Percentiles rank a stretch among this genome's conserved stretches.
phyloP scores from a whole-genome alignment of 53 echinoderm and acorn worm genomes.

The Astropecten irregularis region DNA sequence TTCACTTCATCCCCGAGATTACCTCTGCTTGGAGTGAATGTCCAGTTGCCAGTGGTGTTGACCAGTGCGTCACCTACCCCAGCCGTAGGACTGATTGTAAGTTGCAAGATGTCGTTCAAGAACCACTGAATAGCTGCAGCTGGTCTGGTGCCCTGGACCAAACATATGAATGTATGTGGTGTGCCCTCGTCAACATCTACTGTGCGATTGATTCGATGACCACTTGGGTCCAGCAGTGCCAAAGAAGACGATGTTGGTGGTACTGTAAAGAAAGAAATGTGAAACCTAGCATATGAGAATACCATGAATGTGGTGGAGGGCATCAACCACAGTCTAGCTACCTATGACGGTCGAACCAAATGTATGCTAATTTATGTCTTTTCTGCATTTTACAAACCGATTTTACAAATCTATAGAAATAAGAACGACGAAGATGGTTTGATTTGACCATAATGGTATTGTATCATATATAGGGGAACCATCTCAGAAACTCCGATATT shows the following conservation, averaged over 20 bases:
- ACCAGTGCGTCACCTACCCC: not conserved
- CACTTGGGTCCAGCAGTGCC: not conserved
- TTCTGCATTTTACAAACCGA: too few species aligned
- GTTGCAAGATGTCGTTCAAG: not conserved
- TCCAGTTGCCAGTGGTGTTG: not conserved
- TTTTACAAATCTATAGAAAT: too few species aligned
- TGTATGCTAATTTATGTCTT: too few species aligned
- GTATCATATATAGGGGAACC: too few species aligned
- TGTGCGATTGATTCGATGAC: not conserved
- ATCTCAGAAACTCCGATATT: too few species aligned
- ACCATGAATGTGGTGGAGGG: too few species aligned
- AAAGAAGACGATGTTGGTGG: not conserved
- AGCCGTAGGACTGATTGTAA: not conserved
- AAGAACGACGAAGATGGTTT: too few species aligned
- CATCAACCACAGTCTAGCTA: too few species aligned
- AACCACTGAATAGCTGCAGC: conserved; percentile 43
- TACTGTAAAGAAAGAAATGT: too few species aligned
- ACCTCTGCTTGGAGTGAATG: not conserved
- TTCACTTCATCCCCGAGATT: not conserved
- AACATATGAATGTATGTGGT: conserved; percentile 25
- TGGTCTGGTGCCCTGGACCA: conserved; percentile 31
- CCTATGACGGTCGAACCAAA: too few species aligned
- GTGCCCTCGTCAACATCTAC: not conserved
- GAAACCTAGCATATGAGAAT: too few species aligned
- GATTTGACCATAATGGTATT: too few species aligned